phyloP scores from a whole-genome alignment of 2,888 invertebrate species.

The Mechanitis mazaeus region DNA sequence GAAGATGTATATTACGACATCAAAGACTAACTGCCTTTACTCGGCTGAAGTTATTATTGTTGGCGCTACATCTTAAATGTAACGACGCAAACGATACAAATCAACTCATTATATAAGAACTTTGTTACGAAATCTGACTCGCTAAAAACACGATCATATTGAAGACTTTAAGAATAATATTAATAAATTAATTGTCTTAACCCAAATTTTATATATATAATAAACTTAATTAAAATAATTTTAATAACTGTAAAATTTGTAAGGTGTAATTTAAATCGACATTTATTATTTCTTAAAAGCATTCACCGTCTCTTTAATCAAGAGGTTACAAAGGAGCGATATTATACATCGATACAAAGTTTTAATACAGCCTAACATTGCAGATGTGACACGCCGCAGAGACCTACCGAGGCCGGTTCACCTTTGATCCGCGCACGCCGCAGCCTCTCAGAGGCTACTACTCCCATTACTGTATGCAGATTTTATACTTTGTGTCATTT shows the following conservation, averaged over 20 bases:
- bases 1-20: constrained; percentile 35
- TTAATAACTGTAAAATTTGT: not conserved
- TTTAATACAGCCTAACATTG: constrained; percentile 26
- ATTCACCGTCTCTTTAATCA: constrained; percentile 4
- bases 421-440: constrained; percentile 61
- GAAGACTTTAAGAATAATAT: too few species aligned
- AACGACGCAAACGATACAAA: too few species aligned
- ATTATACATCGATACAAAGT: constrained; percentile 23
- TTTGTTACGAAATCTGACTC: too few species aligned
- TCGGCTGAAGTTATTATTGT: too few species aligned
- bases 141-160: too few species aligned
- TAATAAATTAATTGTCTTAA: too few species aligned
- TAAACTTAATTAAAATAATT: not conserved
- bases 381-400: constrained; percentile 27
- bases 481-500: constrained; percentile 74
- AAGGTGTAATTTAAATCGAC: not conserved
- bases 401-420: constrained; percentile 33
- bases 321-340: constrained; percentile 1
- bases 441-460: constrained; percentile 63
- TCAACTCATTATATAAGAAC: too few species aligned
- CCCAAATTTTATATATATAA: not conserved
- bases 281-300: not conserved
- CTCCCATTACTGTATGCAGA: constrained; percentile 70
- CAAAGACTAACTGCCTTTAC: constrained; percentile 22
- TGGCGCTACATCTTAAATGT: not conserved